These are phyloP conservation scores for Crocodylus rhombifer DNA, from an alignment of 2,797 vertebrate genomes.

Conservation along the genomic window DNA sequence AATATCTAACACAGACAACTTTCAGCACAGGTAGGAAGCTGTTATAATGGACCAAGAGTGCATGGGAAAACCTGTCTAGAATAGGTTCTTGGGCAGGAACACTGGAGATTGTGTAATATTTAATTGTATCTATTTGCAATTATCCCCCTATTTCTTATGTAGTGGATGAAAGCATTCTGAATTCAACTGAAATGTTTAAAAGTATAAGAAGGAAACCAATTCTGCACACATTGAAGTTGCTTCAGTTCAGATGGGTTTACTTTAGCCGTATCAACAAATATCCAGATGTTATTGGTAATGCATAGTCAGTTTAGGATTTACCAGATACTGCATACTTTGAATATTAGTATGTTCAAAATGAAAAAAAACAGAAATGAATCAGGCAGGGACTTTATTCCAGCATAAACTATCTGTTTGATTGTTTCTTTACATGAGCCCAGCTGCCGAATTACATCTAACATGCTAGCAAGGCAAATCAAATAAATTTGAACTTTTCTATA, in stretches of 20 bases:
- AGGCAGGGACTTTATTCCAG: background rate
- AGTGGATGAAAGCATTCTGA: background rate
- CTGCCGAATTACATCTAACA: background rate
- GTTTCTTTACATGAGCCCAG: background rate
- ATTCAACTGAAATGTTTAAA: background rate
- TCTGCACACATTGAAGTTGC: background rate
- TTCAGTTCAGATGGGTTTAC: background rate
- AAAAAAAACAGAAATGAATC: background rate
- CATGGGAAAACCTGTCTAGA: background rate
- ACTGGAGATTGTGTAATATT: no score
- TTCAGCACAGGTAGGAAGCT: background rate
- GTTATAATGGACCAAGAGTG: background rate
- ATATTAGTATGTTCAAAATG: background rate
- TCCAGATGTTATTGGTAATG: background rate
- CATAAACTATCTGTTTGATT: background rate
- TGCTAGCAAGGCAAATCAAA: background rate
- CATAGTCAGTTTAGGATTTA: background rate
- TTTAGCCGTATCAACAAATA: background rate
- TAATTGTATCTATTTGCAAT: no score
- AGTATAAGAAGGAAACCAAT: background rate
- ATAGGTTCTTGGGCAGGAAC: background rate
- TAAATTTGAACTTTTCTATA: background rate
- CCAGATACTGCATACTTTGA: background rate
- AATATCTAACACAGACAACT: background rate
- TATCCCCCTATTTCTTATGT: background rate